Evolutionary conservation across 2,113 vertebrate genomes (phyloP).

Genomic region (Gasterosteus nipponicus): DNA sequence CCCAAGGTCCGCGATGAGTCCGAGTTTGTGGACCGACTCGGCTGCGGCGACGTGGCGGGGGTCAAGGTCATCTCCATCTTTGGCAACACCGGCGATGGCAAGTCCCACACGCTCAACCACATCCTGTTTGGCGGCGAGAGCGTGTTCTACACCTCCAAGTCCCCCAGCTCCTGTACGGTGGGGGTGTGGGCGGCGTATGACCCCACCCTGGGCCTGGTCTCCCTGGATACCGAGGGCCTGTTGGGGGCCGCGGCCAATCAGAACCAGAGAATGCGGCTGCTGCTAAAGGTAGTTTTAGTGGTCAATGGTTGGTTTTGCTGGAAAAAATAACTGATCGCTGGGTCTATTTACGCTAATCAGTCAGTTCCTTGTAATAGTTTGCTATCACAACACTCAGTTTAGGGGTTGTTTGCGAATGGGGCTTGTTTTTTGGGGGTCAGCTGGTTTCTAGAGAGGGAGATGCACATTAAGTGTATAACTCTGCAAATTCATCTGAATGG

Average conservation of each 20-base stretch:
- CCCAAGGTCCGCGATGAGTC: slow-evolving; percentile 76
- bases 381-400: not conserved
- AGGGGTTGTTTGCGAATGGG: not conserved
- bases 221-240: slow-evolving; percentile 85
- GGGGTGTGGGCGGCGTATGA: slow-evolving; percentile 86
- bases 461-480: no score
- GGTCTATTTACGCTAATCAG: not conserved
- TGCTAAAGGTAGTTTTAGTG: slow-evolving; percentile 75
- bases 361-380: no score
- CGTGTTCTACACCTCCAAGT: slow-evolving; percentile 83
- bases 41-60: slow-evolving; percentile 68
- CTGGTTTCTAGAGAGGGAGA: not conserved
- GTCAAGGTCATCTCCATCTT: slow-evolving; percentile 87
- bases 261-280: slow-evolving; percentile 83
- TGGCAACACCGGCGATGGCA: slow-evolving; percentile 88
- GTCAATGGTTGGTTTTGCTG: not conserved
- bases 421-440: not conserved
- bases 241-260: slow-evolving; percentile 80
- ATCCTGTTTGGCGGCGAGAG: slow-evolving; percentile 78
- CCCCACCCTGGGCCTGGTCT: slow-evolving; percentile 73
- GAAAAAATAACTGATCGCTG: no score
- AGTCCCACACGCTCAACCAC: slow-evolving; percentile 87
- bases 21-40: slow-evolving; percentile 76
- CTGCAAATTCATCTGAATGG: not conserved
- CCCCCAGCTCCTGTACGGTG: slow-evolving; percentile 84